Evolutionary conservation across 2,888 invertebrate genomes (phyloP), one percentile per base, ranked within the genome.

Genomic region (Torymus texanus): DNA sequence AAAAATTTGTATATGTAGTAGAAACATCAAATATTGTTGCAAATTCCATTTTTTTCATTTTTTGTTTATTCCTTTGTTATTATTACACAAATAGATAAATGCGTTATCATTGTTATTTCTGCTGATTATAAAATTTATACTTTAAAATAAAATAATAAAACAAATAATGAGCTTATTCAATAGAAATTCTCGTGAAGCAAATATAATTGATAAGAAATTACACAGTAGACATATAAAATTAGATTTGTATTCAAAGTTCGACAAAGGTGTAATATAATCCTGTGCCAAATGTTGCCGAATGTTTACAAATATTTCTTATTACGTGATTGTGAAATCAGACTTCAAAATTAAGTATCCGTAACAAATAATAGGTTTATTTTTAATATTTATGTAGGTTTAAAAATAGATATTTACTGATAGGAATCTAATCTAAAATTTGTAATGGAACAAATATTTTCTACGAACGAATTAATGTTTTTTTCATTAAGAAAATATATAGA

Each of bases 261-360:
- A 21, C 50, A 61, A 78, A 67, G 55, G 62, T 58, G 71, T 66
- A 70, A 71, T 66, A 61, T 66, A 78, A 78, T 65, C 51, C 61
- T 72, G 72, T 67, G 72, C 66, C 66, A 78, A 78, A 16, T 29
- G 12, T 53, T 66, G 16, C 24, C 13, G 61, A 72, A 72, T 72
- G 41, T 77, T 77, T 76, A 76, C 62, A 29, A 76, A 76, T 63
- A 76, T 61, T 72, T 71, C 24, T 5, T 16, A 70, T 18, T 16
- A 13, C 59, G 14, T 61, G 41, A 63, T 63, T 63, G 4, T 50
- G n/a, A 61, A 68, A 75, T 29, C 21, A n/a, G 56, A 58, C 16
- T 41, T 59, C 16, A 14, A 75, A 62, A 62, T 67, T 61, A 14
- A 59, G 13, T 63, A 50, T 73, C 29, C 24, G 51, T 50, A 51